Evolutionary conservation across 2,888 invertebrate genomes (phyloP).

Genomic region (Papilio gigon): DNA sequence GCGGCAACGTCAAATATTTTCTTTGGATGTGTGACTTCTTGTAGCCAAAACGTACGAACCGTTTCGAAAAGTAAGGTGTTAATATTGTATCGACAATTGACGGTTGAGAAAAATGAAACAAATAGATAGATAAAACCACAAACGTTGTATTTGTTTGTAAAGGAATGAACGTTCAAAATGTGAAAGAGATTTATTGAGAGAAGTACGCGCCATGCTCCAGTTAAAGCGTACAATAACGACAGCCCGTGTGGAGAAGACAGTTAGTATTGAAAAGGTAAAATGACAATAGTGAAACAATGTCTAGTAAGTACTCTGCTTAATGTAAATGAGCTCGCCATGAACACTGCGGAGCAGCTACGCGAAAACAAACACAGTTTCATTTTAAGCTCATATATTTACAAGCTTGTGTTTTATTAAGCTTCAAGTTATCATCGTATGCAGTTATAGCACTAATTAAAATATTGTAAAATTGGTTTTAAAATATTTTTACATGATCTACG

Average conservation of each 20-base stretch:
- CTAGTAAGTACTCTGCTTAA: conserved; percentile 36
- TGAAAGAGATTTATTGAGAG: conserved; percentile 32
- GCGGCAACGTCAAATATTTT: too few species aligned
- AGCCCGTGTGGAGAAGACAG: conserved; percentile 33
- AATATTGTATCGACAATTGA: too few species aligned
- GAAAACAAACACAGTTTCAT: conserved; percentile 13
- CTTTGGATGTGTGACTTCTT: too few species aligned
- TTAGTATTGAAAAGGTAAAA: conserved; percentile 37
- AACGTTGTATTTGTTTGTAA: background rate
- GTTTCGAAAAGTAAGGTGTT: too few species aligned
- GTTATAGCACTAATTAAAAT: too few species aligned
- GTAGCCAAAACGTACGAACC: too few species aligned
- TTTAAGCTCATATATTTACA: background rate
- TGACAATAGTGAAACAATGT: conserved; percentile 37
- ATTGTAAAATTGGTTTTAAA: too few species aligned
- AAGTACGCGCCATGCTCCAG: conserved; percentile 35
- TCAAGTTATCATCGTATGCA: background rate
- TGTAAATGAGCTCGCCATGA: conserved; percentile 28
- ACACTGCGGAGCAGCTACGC: conserved; percentile 13
- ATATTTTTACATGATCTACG: too few species aligned
- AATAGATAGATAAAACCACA: background rate
- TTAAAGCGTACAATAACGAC: conserved; percentile 36
- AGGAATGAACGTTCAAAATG: background rate
- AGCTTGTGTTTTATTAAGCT: background rate
- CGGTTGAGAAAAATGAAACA: too few species aligned